Evolutionary conservation across 2,113 vertebrate genomes (phyloP), one percentile per base, ranked within the genome.

Genomic region (Paedocypris sp.): DNA sequence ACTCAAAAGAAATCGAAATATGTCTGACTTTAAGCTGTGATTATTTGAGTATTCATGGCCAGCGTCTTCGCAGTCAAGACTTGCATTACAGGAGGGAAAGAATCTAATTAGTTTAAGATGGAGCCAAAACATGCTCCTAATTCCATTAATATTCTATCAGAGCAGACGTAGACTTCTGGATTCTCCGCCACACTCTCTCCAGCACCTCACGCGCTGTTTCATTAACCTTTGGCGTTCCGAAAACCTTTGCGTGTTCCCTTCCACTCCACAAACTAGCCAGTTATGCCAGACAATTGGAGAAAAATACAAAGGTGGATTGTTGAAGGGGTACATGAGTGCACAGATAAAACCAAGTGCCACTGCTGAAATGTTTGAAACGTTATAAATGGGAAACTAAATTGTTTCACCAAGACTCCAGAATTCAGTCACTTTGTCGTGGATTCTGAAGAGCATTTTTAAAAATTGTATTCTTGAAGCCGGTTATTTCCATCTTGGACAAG

Each of bases 181-280:
- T 74, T 80, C 67, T 58, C 67, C 43, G 42, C 31, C 66, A 65
- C 74, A 72, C 66, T 66, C 39, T 59, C 51, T 61, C 48, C 62
- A 68, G 74, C 13, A 20, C 49, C 68, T 61, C 60, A 70, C 50
- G 42, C 52, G 43, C 66, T 23, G 61, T 76, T 76, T 81, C 72
- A 80, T 80, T 81, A 82, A 82, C 74, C 80, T 82, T 81, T 82
- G 79, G 75, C 78, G 71, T 73, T 68, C 75, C 72, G 62, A 74
- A 76, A 79, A 71, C 71, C 62, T 77, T 73, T 74, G 68, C 73
- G 70, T 72, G 54, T 31, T 66, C 69, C 76, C 75, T 77, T 65
- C 31, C 11, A 61, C 29, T 12, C 16, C 32, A 26, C 28, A 43
- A 68, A n/a, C n/a, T 53, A 60, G 29, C 47, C 23, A 60, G 61